phyloP scores from a whole-genome alignment of 1,140 invertebrate genomes.

The Trichonephila clavipes region DNA sequence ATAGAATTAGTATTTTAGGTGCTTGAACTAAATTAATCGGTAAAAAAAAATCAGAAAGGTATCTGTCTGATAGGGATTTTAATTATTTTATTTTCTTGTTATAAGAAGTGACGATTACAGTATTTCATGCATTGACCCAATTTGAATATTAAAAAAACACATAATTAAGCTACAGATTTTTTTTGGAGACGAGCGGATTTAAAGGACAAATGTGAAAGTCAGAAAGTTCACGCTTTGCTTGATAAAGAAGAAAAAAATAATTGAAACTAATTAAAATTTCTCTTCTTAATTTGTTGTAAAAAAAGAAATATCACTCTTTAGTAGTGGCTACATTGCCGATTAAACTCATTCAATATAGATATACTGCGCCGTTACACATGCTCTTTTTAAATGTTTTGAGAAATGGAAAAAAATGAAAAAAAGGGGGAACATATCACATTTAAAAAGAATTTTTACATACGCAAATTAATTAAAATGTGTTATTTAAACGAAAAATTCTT shows the following conservation, averaged over 20 bases:
- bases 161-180: not conserved
- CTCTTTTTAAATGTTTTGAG: not conserved
- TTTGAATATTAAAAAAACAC: slow-evolving; percentile 3
- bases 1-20: not conserved
- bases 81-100: not conserved
- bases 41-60: not conserved
- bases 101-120: slow-evolving; percentile 23
- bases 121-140: not conserved
- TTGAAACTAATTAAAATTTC: slow-evolving; percentile 29
- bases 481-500: not conserved
- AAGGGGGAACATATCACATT: not conserved
- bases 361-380: not conserved
- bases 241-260: not conserved
- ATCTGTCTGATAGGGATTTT: slow-evolving; percentile 4
- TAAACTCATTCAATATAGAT: not conserved
- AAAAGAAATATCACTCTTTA: not conserved
- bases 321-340: not conserved
- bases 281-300: slow-evolving; percentile 3
- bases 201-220: not conserved
- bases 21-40: not conserved
- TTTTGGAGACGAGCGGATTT: not conserved
- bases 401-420: not conserved
- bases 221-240: not conserved
- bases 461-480: not conserved
- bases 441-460: not conserved